Percentiles rank a stretch among this genome's conserved stretches.
Evolutionary conservation across 1,140 invertebrate genomes (phyloP).

Genomic region (Amphibalanus amphitrite): DNA sequence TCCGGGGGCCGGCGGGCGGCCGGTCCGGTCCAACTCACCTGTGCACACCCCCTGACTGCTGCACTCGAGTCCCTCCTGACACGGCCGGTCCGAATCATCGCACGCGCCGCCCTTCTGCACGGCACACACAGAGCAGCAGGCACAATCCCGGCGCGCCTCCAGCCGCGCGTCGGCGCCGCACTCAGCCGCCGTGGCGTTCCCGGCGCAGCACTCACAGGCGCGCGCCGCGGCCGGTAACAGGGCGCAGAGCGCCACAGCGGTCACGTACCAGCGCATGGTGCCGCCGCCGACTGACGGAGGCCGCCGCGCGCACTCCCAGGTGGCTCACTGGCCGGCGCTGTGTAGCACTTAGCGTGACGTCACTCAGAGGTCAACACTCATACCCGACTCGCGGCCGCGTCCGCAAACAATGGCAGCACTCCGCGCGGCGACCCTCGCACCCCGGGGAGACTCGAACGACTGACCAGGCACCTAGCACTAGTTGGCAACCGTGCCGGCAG

Average conservation of each 20-base stretch:
- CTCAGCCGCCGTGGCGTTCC: not conserved
- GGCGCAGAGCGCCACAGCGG: not conserved
- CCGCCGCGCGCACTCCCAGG: no score
- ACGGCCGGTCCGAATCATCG: conserved; percentile 14
- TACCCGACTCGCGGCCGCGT: not conserved
- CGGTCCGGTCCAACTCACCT: not conserved
- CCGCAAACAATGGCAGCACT: not conserved
- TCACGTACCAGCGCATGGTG: not conserved
- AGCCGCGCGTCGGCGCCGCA: not conserved
- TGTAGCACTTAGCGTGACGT: not conserved
- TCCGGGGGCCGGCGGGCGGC: no score
- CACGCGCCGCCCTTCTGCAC: conserved; percentile 20
- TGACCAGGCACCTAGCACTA: not conserved
- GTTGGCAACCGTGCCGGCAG: not conserved
- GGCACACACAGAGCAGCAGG: conserved; percentile 21
- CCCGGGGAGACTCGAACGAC: not conserved
- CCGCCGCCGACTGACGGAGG: not conserved
- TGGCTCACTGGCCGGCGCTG: no score
- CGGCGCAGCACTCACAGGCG: not conserved
- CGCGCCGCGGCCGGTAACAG: not conserved
- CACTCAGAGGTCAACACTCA: not conserved
- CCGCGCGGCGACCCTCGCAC: no score
- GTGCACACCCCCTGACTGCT: not conserved
- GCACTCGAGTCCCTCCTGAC: not conserved
- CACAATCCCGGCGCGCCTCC: conserved; percentile 13